These are phyloP conservation scores for Lepas anatifera DNA, from an alignment of 2,888 invertebrate genomes.

Conservation along the genomic window DNA sequence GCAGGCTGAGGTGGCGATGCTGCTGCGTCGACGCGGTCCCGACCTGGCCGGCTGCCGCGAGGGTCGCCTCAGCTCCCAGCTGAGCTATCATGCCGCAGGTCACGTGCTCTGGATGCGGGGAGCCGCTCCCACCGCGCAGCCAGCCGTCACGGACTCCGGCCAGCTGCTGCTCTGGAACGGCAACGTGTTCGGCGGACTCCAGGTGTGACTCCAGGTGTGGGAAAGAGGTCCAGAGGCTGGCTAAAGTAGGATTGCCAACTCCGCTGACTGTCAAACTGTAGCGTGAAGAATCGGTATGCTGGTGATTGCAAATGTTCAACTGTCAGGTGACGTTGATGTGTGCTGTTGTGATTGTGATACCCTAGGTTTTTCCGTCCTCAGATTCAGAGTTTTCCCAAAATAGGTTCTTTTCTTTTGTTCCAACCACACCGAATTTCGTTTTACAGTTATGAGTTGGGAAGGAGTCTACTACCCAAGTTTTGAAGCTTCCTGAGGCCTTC, in stretches of 20 bases:
- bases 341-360: not conserved
- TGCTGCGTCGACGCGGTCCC: not conserved
- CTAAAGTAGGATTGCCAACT: not conserved
- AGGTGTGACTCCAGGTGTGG: too few relatives aligned
- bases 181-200: slow-evolving; percentile 56
- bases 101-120: slow-evolving; percentile 80
- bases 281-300: not conserved
- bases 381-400: not conserved
- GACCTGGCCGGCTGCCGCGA: not conserved
- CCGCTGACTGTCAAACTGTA: not conserved
- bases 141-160: slow-evolving; percentile 43
- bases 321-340: too few relatives aligned
- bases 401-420: not conserved
- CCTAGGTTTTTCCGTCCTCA: too few relatives aligned
- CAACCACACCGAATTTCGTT: not conserved
- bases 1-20: not conserved
- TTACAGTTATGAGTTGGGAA: not conserved
- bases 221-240: too few relatives aligned
- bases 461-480: not conserved
- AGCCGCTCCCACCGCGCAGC: slow-evolving; percentile 48
- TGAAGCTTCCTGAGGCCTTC: too few relatives aligned
- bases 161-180: slow-evolving; percentile 76
- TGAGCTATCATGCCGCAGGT: slow-evolving; percentile 15
- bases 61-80: not conserved
- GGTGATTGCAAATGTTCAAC: not conserved